These are phyloP conservation scores for Muntiacus reevesi DNA, from an alignment of 2,113 vertebrate species.

Conservation along the genomic window DNA sequence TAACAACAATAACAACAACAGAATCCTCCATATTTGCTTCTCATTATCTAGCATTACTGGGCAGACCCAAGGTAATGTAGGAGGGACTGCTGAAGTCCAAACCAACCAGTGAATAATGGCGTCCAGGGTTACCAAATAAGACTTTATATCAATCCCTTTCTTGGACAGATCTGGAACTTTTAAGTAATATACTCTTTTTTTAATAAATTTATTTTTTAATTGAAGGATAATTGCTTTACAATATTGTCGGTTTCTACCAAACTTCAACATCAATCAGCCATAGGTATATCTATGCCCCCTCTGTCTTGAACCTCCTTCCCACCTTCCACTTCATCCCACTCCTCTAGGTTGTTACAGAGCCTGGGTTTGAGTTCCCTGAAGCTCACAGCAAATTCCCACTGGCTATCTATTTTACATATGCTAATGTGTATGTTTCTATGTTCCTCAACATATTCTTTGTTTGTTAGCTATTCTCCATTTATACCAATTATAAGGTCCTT, in stretches of 20 bases:
- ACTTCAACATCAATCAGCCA: neutral
- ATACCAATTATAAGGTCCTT: neutral
- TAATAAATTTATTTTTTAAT: neutral
- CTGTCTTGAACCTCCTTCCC: neutral
- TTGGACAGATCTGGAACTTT: neutral
- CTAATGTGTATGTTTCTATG: neutral
- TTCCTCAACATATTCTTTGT: neutral
- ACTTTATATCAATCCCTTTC: neutral
- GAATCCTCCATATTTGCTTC: neutral
- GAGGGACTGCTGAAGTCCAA: neutral
- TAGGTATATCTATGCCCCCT: neutral
- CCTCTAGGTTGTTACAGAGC: neutral
- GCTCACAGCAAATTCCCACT: neutral
- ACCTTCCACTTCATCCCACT: neutral
- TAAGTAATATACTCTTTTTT: neutral
- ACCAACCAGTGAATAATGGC: neutral
- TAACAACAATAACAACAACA: neutral
- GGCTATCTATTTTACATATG: neutral
- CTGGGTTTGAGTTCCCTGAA: neutral
- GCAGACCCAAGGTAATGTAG: neutral
- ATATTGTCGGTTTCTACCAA: neutral
- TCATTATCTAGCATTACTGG: neutral
- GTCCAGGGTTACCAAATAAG: neutral
- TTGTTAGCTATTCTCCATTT: neutral
- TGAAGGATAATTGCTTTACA: neutral